phyloP scores from a whole-genome alignment of 1,140 invertebrate species.

The Pogonognathellus flavescens region DNA sequence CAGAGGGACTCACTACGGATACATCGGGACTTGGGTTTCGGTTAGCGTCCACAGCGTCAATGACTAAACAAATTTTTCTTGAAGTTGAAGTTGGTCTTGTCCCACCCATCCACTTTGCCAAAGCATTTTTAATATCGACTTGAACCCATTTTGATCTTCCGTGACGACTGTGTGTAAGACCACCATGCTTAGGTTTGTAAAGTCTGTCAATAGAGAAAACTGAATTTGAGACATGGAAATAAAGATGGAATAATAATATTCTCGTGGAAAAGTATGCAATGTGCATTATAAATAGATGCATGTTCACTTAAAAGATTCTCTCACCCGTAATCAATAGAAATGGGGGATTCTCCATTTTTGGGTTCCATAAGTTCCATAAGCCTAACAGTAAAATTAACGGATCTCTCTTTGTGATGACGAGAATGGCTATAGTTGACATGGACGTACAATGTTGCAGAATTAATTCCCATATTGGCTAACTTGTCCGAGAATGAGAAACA shows the following conservation, averaged over 20 bases:
- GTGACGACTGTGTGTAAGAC: slow-evolving; percentile 52
- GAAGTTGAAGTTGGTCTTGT: slow-evolving; percentile 50
- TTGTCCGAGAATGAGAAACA: slow-evolving; percentile 66
- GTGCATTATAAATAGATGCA: neutral
- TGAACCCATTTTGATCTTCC: slow-evolving; percentile 60
- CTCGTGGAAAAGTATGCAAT: too few species aligned
- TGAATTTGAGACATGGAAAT: neutral
- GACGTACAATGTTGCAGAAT: slow-evolving; percentile 61
- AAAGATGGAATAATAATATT: too few species aligned
- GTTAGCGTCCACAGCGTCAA: slow-evolving; percentile 57
- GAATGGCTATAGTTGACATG: slow-evolving; percentile 53
- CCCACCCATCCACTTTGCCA: slow-evolving; percentile 61
- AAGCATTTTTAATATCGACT: slow-evolving; percentile 58
- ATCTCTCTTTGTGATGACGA: slow-evolving; percentile 37
- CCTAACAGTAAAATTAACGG: slow-evolving; percentile 56
- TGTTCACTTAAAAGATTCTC: slow-evolving; percentile 2
- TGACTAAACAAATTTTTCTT: slow-evolving; percentile 64
- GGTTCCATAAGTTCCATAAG: slow-evolving; percentile 59
- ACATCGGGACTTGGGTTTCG: slow-evolving; percentile 52
- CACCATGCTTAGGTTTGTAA: slow-evolving; percentile 46
- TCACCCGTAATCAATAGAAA: slow-evolving; percentile 64
- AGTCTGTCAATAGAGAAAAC: slow-evolving; percentile 28
- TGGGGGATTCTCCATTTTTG: slow-evolving; percentile 62
- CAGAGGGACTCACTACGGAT: slow-evolving; percentile 54
- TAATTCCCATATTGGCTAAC: slow-evolving; percentile 63